Base-by-base conservation (phyloP, 2,113 vertebrate species). In the Dinomys branickii region DNA sequence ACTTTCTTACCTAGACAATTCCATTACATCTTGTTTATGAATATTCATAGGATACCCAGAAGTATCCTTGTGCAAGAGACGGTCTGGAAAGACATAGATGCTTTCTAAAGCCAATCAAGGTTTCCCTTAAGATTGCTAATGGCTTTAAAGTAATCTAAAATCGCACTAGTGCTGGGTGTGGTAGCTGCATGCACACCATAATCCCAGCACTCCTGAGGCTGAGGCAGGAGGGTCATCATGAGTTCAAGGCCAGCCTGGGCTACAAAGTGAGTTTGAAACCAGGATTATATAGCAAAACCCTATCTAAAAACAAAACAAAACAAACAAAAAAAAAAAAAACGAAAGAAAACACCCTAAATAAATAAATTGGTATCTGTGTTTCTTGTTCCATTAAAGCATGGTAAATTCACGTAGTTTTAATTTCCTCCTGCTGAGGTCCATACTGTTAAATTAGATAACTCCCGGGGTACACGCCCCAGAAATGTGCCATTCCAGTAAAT, bases 31-130 rank as follows among this genome's bases (percentile, higher is more conserved):
- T 38, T 84, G 63, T 73, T 88, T 88, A 65, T 96, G 84, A 94
- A 97, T 96, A 96, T 84, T 92, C 90, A 85, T 83, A 85, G 33
- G 81, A 94, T 82, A 96, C 85, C 59, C 69, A 28, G 5, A 90
- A 89, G 71, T 73, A 24, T 20, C 75, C 95, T 91, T 75, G 91
- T 90, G 77, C 85, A 94, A 96, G 61, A 89, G n/a, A 59, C 5
- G 56, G 50, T 80, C 61, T 61, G 84, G 50, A 94, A n/a, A 97
- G 50, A 97, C 54, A 85, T 0, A 94, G 85, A 88, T 38, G 52
- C 80, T 95, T 96, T 90, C 89, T 78, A 96, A 95, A 97, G 96
- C 81, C 85, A 95, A 89, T 80, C 58, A 94, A 94, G 69, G 47
- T 93, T 94, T 94, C 63, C 91, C 78, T 96, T 54, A 61, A 93